phyloP scores from a whole-genome alignment of 2,797 vertebrate genomes.

The Botia kubotai region DNA sequence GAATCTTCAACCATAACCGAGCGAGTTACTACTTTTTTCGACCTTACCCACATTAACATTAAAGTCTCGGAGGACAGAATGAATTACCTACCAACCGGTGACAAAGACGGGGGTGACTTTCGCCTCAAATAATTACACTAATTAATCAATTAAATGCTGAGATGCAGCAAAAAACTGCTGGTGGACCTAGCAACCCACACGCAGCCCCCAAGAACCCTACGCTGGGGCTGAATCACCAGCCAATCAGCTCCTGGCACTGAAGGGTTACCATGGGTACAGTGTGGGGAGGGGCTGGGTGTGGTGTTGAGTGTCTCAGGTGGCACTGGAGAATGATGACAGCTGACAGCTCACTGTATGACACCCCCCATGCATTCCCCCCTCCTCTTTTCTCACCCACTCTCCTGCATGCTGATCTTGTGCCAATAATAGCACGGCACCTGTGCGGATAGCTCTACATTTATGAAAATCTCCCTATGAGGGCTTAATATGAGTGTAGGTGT shows the following conservation, averaged over 20 bases:
- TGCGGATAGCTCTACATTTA: conserved; percentile 73
- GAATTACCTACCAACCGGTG: conserved; percentile 74
- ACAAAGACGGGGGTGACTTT: conserved; percentile 75
- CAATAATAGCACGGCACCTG: conserved; percentile 77
- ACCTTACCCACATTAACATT: conserved; percentile 35
- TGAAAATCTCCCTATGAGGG: conserved; percentile 67
- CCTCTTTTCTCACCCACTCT: conserved; percentile 63
- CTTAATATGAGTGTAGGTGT: conserved; percentile 40
- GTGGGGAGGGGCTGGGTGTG: conserved; percentile 76
- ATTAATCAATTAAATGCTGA: conserved; percentile 85
- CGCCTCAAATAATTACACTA: conserved; percentile 81
- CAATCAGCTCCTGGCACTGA: conserved; percentile 48
- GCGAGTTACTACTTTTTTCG: conserved; percentile 20
- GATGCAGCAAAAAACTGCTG: conserved; percentile 65
- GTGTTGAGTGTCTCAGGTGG: conserved; percentile 79
- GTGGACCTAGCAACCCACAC: conserved; percentile 35
- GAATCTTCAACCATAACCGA: conserved; percentile 16
- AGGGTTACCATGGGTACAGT: conserved; percentile 77
- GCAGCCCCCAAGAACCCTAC: conserved; percentile 62
- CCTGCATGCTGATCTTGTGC: conserved; percentile 73
- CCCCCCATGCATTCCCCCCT: conserved; percentile 31
- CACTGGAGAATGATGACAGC: conserved; percentile 78
- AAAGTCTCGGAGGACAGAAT: conserved; percentile 46
- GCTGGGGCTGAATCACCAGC: conserved; percentile 54
- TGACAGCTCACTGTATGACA: conserved; percentile 77